Conservation (phyloP, 2,888 invertebrate species). For the Ophioninae sp. region DNA sequence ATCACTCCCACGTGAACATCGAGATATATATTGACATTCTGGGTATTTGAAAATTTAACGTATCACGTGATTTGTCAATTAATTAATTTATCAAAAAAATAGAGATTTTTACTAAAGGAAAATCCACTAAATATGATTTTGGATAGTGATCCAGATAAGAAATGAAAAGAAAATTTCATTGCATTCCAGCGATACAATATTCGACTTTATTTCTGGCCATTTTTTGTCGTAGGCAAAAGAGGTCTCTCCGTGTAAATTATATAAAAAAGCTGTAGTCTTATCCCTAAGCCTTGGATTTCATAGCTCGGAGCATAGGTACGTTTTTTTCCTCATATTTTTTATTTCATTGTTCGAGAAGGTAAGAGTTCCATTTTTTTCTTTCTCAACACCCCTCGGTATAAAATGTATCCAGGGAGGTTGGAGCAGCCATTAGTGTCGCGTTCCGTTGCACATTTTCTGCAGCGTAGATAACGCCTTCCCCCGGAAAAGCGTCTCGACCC, state of each 20-base stretch:
- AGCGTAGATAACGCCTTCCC: constrained; percentile 44
- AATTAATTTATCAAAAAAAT: too few relatives aligned
- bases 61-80: too few relatives aligned
- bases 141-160: too few relatives aligned
- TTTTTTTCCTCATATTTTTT: not conserved
- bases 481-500: constrained; percentile 40
- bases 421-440: constrained; percentile 36
- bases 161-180: too few relatives aligned
- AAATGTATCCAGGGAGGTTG: constrained; percentile 19
- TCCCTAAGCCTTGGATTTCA: not conserved
- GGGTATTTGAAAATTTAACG: too few relatives aligned
- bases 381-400: not conserved
- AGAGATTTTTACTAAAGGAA: too few relatives aligned
- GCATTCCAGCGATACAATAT: too few relatives aligned
- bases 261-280: not conserved
- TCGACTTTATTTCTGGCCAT: not conserved
- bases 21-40: too few relatives aligned
- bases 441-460: constrained; percentile 30
- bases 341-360: not conserved
- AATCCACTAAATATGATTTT: too few relatives aligned
- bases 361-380: not conserved
- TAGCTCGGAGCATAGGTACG: not conserved
- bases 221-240: too few relatives aligned
- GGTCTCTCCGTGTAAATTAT: not conserved
- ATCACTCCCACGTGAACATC: too few relatives aligned